These are phyloP conservation scores for Boulengeromyrus knoepffleri DNA, from an alignment of 2,113 vertebrate genomes.

Conservation along the genomic window DNA sequence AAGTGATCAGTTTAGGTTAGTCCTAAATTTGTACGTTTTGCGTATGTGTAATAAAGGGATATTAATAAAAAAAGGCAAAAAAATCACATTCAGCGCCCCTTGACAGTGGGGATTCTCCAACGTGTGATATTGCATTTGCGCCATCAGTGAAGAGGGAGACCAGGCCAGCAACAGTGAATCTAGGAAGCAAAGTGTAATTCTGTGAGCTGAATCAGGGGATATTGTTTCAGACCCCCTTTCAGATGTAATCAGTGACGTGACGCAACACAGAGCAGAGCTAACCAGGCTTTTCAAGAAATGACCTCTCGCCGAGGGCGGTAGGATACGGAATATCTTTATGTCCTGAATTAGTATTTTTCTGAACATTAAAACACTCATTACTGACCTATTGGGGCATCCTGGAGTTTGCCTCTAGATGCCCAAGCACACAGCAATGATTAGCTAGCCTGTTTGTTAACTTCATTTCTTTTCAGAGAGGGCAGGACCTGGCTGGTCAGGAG, in stretches of 20 bases:
- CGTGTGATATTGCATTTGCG: neutral
- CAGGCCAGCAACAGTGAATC: neutral
- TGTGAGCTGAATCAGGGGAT: neutral
- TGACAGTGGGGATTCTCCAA: neutral
- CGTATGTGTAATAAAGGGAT: neutral
- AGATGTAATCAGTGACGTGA: neutral
- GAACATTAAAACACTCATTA: neutral
- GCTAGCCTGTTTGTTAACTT: neutral
- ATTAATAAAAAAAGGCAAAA: neutral
- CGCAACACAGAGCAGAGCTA: neutral
- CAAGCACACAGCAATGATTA: neutral
- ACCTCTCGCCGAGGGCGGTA: neutral
- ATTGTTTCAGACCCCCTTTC: constrained; percentile 6
- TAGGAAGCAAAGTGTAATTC: constrained; percentile 13
- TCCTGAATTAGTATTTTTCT: neutral
- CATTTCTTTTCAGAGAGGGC: neutral
- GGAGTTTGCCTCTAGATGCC: neutral
- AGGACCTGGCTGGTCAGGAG: neutral
- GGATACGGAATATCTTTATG: neutral
- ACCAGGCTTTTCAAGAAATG: neutral
- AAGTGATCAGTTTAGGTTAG: neutral
- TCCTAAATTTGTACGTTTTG: neutral
- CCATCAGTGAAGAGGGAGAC: neutral
- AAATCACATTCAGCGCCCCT: neutral
- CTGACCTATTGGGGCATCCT: neutral